Conservation (phyloP, 2,888 invertebrate species). For the Anorthoa munda region DNA sequence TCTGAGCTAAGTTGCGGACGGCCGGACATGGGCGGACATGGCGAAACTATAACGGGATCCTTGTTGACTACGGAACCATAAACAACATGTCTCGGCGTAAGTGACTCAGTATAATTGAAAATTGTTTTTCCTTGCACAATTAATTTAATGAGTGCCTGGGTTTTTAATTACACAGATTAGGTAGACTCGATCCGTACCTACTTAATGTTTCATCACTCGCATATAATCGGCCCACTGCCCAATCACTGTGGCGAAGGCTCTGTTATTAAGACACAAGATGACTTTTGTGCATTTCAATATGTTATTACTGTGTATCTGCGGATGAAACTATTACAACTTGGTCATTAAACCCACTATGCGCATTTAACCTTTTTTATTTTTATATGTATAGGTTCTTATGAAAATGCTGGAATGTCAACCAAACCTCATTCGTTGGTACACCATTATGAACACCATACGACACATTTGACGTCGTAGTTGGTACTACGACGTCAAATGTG, state of each 20-base stretch:
- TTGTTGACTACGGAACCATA: no score
- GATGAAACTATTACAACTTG: neutral
- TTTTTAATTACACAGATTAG: constrained; percentile 39
- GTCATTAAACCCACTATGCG: neutral
- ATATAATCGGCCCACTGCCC: constrained; percentile 29
- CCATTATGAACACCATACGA: no score
- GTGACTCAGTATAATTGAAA: constrained; percentile 36
- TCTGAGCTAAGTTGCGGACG: no score
- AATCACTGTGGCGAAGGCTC: constrained; percentile 10
- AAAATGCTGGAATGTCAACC: no score
- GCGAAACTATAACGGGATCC: no score
- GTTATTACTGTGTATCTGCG: constrained; percentile 19
- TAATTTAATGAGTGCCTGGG: constrained; percentile 17
- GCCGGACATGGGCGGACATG: no score
- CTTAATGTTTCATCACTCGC: constrained; percentile 28
- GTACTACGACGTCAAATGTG: no score
- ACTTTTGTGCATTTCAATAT: constrained; percentile 17
- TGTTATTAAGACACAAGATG: constrained; percentile 29
- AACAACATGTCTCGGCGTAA: neutral
- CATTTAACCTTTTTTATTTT: no score
- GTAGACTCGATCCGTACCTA: neutral
- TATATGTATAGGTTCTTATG: no score
- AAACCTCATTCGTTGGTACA: no score
- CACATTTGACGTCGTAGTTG: no score
- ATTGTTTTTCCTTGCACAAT: constrained; percentile 18